A percentile compares a stretch with the other conserved stretches of the same genome.
Evolutionary conservation across 2,888 invertebrate genomes (phyloP).

Genomic region (Ophion obscuratus): DNA sequence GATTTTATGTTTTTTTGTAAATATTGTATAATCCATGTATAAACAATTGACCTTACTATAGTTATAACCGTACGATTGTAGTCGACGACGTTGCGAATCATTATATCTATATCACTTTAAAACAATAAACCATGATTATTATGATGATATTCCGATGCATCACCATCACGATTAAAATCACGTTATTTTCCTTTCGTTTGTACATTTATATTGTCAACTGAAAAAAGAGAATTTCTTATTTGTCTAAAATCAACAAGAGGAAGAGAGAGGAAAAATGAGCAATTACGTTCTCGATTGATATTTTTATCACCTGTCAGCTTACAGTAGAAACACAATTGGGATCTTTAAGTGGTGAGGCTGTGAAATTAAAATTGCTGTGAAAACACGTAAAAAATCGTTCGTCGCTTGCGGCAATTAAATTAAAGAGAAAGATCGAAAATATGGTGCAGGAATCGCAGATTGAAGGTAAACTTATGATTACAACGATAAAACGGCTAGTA

Average conservation of each 20-base stretch:
- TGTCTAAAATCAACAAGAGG: background rate
- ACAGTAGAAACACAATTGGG: too few relatives aligned
- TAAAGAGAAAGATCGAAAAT: too few relatives aligned
- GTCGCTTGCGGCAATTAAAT: too few relatives aligned
- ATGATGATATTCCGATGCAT: conserved; percentile 70
- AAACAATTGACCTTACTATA: conserved; percentile 82
- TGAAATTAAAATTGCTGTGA: too few relatives aligned
- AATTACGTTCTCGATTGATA: too few relatives aligned
- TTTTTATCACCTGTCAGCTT: too few relatives aligned
- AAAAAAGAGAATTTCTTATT: background rate
- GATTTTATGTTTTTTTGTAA: conserved; percentile 82
- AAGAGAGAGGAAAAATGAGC: too few relatives aligned
- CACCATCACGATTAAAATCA: background rate
- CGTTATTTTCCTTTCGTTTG: background rate
- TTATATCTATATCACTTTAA: conserved; percentile 83
- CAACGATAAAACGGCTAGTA: too few relatives aligned
- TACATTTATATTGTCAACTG: background rate
- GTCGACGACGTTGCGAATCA: conserved; percentile 82
- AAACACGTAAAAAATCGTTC: too few relatives aligned
- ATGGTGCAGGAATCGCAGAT: too few relatives aligned
- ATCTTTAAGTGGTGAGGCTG: too few relatives aligned
- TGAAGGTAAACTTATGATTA: too few relatives aligned
- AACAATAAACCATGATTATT: conserved; percentile 83
- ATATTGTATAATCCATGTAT: conserved; percentile 84
- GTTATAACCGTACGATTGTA: conserved; percentile 82